phyloP scores from a whole-genome alignment of 2,113 vertebrate species.

The Plotosus lineatus region DNA sequence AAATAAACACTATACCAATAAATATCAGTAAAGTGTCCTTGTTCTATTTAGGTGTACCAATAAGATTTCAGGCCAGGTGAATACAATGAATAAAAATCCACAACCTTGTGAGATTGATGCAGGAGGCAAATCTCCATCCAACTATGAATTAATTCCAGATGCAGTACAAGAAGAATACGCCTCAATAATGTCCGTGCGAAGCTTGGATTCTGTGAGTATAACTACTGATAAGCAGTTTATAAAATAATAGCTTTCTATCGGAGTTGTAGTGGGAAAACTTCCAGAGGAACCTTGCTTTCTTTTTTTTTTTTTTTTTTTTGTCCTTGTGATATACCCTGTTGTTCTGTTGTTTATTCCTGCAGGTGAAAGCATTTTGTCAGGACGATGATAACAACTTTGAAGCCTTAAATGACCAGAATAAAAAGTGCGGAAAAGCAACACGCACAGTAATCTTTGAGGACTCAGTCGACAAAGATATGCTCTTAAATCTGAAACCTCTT shows the following conservation, averaged over 20 bases:
- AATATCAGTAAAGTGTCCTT: not conserved
- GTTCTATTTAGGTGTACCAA: constrained; percentile 26
- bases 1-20: not conserved
- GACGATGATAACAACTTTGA: constrained; percentile 65
- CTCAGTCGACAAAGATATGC: constrained; percentile 53
- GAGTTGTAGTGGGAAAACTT: no score
- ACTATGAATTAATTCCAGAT: constrained; percentile 43
- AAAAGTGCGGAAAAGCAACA: constrained; percentile 62
- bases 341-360: constrained; percentile 16
- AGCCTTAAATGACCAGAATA: constrained; percentile 71
- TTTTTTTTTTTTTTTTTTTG: not conserved
- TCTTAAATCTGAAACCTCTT: constrained; percentile 45
- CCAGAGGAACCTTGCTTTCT: not conserved
- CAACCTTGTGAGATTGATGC: not conserved
- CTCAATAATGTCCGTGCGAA: constrained; percentile 49
- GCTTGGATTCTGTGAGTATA: constrained; percentile 41
- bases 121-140: not conserved
- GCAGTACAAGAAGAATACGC: constrained; percentile 11
- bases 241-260: no score
- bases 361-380: constrained; percentile 71
- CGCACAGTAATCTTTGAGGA: constrained; percentile 66
- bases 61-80: not conserved
- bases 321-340: not conserved
- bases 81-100: not conserved
- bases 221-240: no score